Evolutionary conservation across 35 echinoderm and acorn worm species (phyloP), one percentile per base, ranked within the genome.

Genomic region (Eucidaris tribuloides): DNA sequence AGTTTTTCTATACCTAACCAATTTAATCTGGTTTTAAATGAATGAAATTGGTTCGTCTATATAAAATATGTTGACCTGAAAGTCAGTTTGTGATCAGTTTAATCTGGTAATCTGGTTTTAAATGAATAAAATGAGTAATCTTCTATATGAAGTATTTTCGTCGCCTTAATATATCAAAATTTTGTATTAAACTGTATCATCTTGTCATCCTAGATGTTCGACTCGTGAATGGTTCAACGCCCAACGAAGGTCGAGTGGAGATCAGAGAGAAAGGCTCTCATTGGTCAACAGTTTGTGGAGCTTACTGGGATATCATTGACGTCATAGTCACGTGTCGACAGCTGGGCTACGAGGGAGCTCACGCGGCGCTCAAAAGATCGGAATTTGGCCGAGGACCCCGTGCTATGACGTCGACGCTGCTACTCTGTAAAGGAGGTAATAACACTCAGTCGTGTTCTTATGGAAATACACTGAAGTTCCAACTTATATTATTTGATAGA

Each of bases 211-310:
- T 62, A 94, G 92, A 94, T 81, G 42, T 94, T 23, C 81, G 82
- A 20, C 42, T 94, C 24, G 60, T 84, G 17, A 81, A 87, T 56
- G 92, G 92, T 18, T 56, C 71, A 1, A 30, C 46, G 39, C 82
- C 92, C 0, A 84, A 89, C 43, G 87, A 83, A 39, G 92, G 92
- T 36, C 80, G 92, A 7, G 86, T 94, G 31, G 92, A 94, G 50
- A 78, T 94, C 6, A 83, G 88, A 33, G 81, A 89, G 4, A 72
- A 25, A n/a, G 92, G 92, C 18, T 81, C 86, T 4, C 72, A 87
- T 9, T 94, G 92, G 92, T 94, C 63, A 58, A 65, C 92, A 39
- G 83, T 87, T 20, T 94, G 92, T 58, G 92, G 88, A 39, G 15
- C 45, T 19, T 89, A 45, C 55, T 94, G 92, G 92, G 66, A 70